Evolutionary conservation across 2,113 vertebrate species (phyloP).

Genomic region (cat (Felis catus)): F.catus_Fca126_mat1.0 CM031419.1:63874001-63874500

Average conservation of each 20-base stretch:
- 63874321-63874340: not conserved
- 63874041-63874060: conserved; percentile 44
- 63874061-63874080: not conserved
- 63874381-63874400: not conserved
- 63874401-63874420: not conserved
- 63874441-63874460: not conserved
- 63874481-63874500: not conserved
- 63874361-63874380: not conserved
- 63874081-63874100: conserved; percentile 11
- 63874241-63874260: not conserved
- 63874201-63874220: not conserved
- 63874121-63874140: conserved; percentile 1
- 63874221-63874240: not conserved
- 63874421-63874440: not conserved
- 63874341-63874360: not conserved
- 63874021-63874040: not conserved
- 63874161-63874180: not conserved
- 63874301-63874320: not conserved
- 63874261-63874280: not conserved
- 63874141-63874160: not conserved
- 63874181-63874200: not conserved
- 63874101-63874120: not conserved
- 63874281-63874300: not conserved
- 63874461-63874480: not conserved
- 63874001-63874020: not conserved